Evolutionary conservation across 2,888 invertebrate species (phyloP), one percentile per base, ranked within the genome.

Genomic region (Drosophila tripunctata): DNA sequence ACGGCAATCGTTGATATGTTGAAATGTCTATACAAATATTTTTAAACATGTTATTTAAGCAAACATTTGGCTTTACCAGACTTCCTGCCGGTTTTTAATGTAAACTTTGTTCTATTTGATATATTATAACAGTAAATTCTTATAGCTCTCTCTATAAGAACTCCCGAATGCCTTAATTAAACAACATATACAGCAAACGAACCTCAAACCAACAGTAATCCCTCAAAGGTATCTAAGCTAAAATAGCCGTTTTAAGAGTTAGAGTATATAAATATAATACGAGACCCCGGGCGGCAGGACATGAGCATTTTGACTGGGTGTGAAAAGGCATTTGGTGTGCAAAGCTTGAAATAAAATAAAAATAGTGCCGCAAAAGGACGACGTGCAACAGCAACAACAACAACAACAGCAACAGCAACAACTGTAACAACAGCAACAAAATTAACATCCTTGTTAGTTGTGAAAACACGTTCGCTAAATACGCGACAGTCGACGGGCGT

Each of bases 391-490:
- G 12, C 38, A 47, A 3, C 47, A 27, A 15, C 47, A 51, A 10
- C 36, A 55, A 51, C 70, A 79, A 73, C 74, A 78, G 54, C 58
- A 55, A n/a, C 35, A 61, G 5, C 38, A 41, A 2, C 47, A 33
- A 45, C 54, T 54, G 12, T 35, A 62, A 24, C 56, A 57, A 24
- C 48, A 63, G 58, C 72, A 82, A 78, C 78, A 83, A 85, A 89
- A 88, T 89, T 89, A 88, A 89, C 89, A 88, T 82, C 89, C 86
- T 88, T 89, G 88, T 87, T 87, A 88, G 89, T 78, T 87, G 89
- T 83, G 79, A 88, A 88, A 87, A 87, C 89, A 87, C 88, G 87
- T 87, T 87, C 87, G 88, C 86, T 87, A 87, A 87, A 87, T 87
- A 87, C 88, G 78, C 78, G 83, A 69, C 67, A 54, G 69, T 50